Base-by-base conservation (phyloP, 2,113 vertebrate genomes). In the Conger conger region DNA sequence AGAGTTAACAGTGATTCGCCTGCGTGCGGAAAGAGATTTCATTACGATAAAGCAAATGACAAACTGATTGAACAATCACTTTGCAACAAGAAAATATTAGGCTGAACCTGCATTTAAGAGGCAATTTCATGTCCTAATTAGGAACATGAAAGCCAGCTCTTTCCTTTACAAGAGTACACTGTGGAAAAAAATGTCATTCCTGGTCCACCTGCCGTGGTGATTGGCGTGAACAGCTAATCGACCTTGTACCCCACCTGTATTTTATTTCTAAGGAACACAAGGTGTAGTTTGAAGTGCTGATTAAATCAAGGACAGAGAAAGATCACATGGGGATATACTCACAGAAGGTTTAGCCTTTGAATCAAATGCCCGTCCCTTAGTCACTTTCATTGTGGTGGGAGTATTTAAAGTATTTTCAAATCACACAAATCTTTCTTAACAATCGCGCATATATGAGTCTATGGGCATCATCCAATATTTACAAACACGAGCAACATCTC, bases 111-210 rank as follows among this genome's bases (percentile, higher is more conserved):
- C 68, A 30, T 13, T 73, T 73, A n/a, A 33, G 27, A 13, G 68
- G 68, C n/a, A 73, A 73, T 73, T 73, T n/a, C n/a, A 73, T n/a
- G n/a, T 13, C n/a, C 27, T 73, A 73, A 73, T 73, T 73, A 73
- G 23, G n/a, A 73, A 33, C 27, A 73, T 8, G 11, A 13, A 73
- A 33, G 33, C 68, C 27, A 33, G 68, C n/a, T 73, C n/a, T 33
- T 13, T 73, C 27, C 27, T 73, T 73, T 9, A n/a, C 68, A 13
- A 30, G 68, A 13, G 68, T 33, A 73, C 27, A 73, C 23, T 13
- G 6, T 73, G 4, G 0, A 63, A 23, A 73, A n/a, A 73, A 9
- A 73, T 33, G 68, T 30, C 27, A 30, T 73, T 33, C 2, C 33
- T 5, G 68, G 68, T 73, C 68, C 68, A 73, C 68, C 68, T 9